Conservation (phyloP, 1,140 invertebrate genomes). For the Macrotrachela quadricornifera region DNA sequence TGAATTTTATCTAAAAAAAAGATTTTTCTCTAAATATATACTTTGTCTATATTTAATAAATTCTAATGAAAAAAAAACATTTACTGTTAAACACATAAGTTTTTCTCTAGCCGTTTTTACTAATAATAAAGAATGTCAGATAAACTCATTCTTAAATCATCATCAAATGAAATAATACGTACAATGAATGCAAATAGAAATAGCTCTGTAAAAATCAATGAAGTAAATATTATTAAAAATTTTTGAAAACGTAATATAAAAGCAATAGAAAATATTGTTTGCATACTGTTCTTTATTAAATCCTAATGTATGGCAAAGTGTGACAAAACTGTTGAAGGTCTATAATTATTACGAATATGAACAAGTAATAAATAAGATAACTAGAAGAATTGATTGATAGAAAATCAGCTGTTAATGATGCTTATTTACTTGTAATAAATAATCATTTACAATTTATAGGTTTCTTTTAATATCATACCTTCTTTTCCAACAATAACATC, state of each 20-base stretch:
- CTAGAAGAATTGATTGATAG: constrained; percentile 70
- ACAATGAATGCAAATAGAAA: constrained; percentile 87
- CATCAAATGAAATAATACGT: too few species aligned
- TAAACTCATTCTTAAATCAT: too few species aligned
- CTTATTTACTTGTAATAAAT: constrained; percentile 62
- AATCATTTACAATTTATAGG: constrained; percentile 92
- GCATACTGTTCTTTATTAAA: constrained; percentile 93
- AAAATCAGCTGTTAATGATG: constrained; percentile 89
- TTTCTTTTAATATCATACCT: constrained; percentile 54
- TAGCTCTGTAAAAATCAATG: constrained; percentile 84
- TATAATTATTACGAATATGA: constrained; percentile 78
- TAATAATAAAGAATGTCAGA: too few species aligned
- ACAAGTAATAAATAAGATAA: constrained; percentile 64
- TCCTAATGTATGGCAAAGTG: constrained; percentile 98
- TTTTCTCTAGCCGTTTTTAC: too few species aligned
- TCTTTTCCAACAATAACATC: constrained; percentile 75
- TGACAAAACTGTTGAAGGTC: constrained; percentile 74
- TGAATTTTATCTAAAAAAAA: too few species aligned
- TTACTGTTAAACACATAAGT: too few species aligned
- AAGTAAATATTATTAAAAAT: constrained; percentile 91
- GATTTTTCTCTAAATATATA: too few species aligned
- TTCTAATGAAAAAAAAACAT: too few species aligned
- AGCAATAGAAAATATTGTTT: constrained; percentile 96
- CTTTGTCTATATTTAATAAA: too few species aligned
- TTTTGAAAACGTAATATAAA: constrained; percentile 97